Conservation (phyloP, 92 coral and sea anemone genomes). For the Muricea muricata region DNA sequence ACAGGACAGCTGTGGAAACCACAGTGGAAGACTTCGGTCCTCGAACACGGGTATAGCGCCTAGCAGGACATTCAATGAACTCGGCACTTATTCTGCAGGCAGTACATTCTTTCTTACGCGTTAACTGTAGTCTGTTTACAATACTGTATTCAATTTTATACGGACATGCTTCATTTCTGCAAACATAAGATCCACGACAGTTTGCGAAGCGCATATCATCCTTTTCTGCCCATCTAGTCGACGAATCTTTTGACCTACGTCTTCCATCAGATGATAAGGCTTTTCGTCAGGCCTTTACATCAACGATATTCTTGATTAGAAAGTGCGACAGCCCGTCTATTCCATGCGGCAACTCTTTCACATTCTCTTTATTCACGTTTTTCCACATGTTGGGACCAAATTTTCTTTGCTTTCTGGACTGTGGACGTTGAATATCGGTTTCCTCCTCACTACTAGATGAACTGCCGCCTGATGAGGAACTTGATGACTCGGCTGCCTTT, state of each 20-base stretch:
- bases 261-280: not conserved
- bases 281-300: no score
- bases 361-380: not conserved
- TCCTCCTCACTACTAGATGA: not conserved
- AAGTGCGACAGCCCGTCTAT: slow-evolving; percentile 36
- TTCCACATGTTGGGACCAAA: slow-evolving; percentile 47
- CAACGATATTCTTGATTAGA: not conserved
- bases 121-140: not conserved
- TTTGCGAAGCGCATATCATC: not conserved
- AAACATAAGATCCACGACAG: not conserved
- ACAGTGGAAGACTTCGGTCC: not conserved
- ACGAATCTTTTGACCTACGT: not conserved
- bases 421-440: not conserved
- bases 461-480: no score
- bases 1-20: not conserved
- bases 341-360: slow-evolving; percentile 40
- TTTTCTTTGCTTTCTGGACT: slow-evolving; percentile 41
- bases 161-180: not conserved
- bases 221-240: not conserved
- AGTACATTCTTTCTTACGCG: not conserved
- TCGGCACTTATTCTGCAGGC: not conserved
- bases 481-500: no score
- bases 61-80: not conserved
- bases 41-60: not conserved
- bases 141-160: not conserved